phyloP scores from a whole-genome alignment of 1,140 invertebrate species.

The Drosophila eugracilis region DNA sequence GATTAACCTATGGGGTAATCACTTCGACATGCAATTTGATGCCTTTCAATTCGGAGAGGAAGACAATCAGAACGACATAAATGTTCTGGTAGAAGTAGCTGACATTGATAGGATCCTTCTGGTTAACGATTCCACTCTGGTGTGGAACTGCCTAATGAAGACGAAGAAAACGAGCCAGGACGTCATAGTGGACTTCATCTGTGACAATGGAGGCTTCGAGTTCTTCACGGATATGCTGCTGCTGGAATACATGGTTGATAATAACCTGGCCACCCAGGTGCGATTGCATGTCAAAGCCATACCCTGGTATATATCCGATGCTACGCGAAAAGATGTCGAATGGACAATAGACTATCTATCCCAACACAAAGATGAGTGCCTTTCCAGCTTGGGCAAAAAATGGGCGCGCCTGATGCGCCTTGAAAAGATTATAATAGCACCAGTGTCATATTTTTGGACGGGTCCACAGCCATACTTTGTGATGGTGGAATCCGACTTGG shows the following conservation, averaged over 20 bases:
- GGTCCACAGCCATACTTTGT: conserved; percentile 90
- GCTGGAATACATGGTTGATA: conserved; percentile 90
- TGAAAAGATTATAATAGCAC: conserved; percentile 84
- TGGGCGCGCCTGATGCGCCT: conserved; percentile 86
- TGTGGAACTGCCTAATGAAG: conserved; percentile 86
- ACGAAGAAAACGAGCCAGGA: not conserved
- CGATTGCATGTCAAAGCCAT: conserved; percentile 95
- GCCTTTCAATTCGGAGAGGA: conserved; percentile 88
- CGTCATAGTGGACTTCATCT: conserved; percentile 89
- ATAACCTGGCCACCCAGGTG: conserved; percentile 89
- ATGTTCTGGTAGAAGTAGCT: conserved; percentile 88
- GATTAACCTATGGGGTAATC: conserved; percentile 90
- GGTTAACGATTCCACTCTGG: conserved; percentile 87
- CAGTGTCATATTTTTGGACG: conserved; percentile 93
- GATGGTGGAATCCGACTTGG: conserved; percentile 90
- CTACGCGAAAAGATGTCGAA: conserved; percentile 90
- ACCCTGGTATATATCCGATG: conserved; percentile 99
- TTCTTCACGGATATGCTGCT: conserved; percentile 95
- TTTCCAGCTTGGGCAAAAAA: conserved; percentile 85
- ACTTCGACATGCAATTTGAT: conserved; percentile 90
- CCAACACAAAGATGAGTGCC: conserved; percentile 65
- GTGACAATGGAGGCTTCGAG: conserved; percentile 98
- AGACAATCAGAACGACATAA: conserved; percentile 86
- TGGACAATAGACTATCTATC: conserved; percentile 87
- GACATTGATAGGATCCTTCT: conserved; percentile 89